Conservation (phyloP, 2,888 invertebrate species). For the Timema podura region DNA sequence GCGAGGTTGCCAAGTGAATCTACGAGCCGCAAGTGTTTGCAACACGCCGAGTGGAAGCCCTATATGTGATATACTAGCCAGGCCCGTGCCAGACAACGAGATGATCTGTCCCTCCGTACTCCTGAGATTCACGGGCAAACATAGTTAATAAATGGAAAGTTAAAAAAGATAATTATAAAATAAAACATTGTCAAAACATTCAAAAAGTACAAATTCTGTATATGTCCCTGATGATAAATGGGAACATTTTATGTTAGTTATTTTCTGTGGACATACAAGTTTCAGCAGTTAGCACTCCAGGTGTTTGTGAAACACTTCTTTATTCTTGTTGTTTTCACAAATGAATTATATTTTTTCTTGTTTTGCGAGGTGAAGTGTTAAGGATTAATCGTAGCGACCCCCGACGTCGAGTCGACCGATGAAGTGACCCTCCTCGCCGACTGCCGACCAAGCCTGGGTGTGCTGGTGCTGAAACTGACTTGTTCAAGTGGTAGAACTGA, state of each 20-base stretch:
- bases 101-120: conserved; percentile 25
- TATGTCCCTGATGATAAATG: conserved; percentile 49
- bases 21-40: neutral
- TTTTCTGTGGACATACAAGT: conserved; percentile 29
- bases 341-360: too few species aligned
- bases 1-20: neutral
- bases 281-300: conserved; percentile 27
- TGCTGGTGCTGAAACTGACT: conserved; percentile 26
- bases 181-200: conserved; percentile 41
- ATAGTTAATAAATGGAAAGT: conserved; percentile 28
- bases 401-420: neutral
- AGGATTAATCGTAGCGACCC: neutral
- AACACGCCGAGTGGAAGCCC: too few species aligned
- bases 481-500: conserved; percentile 30
- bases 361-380: conserved; percentile 11
- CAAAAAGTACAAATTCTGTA: conserved; percentile 72
- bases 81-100: conserved; percentile 17
- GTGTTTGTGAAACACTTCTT: conserved; percentile 5
- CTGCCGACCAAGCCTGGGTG: conserved; percentile 9
- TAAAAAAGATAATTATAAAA: conserved; percentile 22
- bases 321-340: too few species aligned
- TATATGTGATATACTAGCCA: too few species aligned
- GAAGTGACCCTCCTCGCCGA: conserved; percentile 12
- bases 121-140: conserved; percentile 33
- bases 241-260: conserved; percentile 31